These are phyloP conservation scores for Macroramphosus scolopax DNA, from an alignment of 2,797 vertebrate genomes.

Conservation along the genomic window DNA sequence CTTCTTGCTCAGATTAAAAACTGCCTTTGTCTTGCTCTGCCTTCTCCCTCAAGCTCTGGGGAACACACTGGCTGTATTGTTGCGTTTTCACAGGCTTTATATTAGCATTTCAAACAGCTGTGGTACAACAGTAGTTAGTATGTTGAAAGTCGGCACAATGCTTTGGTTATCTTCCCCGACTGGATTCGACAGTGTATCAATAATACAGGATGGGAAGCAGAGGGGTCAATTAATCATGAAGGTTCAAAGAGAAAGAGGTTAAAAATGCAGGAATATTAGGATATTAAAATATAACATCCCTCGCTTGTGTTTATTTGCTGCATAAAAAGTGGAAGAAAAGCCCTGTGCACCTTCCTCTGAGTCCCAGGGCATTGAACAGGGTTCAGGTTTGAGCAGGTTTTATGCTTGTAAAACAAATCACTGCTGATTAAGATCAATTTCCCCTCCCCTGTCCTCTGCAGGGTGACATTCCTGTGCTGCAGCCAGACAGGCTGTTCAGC, in stretches of 20 bases:
- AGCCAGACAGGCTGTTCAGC: slow-evolving; percentile 38
- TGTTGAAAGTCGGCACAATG: slow-evolving; percentile 56
- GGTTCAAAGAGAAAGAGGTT: slow-evolving; percentile 7
- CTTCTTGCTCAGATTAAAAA: slow-evolving; percentile 76
- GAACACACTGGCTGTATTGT: slow-evolving; percentile 66
- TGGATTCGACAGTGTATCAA: slow-evolving; percentile 39
- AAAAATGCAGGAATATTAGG: background rate
- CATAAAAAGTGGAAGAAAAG: background rate
- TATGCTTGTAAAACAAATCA: slow-evolving; percentile 56
- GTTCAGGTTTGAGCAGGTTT: slow-evolving; percentile 42
- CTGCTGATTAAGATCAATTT: slow-evolving; percentile 46
- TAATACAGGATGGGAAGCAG: slow-evolving; percentile 6
- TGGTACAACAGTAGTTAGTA: slow-evolving; percentile 47
- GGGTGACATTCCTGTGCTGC: slow-evolving; percentile 27
- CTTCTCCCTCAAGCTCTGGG: slow-evolving; percentile 59
- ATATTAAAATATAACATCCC: slow-evolving; percentile 2
- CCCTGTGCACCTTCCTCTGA: slow-evolving; percentile 36
- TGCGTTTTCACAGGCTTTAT: slow-evolving; percentile 56
- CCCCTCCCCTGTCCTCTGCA: slow-evolving; percentile 28
- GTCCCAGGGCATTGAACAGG: slow-evolving; percentile 38
- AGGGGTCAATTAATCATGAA: slow-evolving; percentile 10
- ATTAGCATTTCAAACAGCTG: slow-evolving; percentile 69
- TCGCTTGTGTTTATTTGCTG: slow-evolving; percentile 20
- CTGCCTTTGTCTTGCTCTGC: slow-evolving; percentile 65
- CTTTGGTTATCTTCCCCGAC: slow-evolving; percentile 37